phyloP scores from a whole-genome alignment of 1,140 invertebrate species.

The Dreissena rostriformis region DNA sequence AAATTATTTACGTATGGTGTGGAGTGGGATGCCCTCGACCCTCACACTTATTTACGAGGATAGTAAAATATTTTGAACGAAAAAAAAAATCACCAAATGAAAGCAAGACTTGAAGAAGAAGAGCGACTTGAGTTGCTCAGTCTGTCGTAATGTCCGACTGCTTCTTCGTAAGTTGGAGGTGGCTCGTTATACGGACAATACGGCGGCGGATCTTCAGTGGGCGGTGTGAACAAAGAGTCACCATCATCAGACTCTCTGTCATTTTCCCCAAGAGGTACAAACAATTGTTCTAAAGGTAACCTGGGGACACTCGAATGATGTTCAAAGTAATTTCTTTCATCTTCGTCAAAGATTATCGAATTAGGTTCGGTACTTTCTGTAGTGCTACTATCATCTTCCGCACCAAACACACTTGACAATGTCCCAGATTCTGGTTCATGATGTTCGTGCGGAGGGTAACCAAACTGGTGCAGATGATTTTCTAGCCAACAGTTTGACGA shows the following conservation, averaged over 20 bases:
- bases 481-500: constrained; percentile 52
- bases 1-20: too few species aligned
- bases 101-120: constrained; percentile 34
- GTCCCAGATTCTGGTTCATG: constrained; percentile 8
- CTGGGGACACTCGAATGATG: neutral
- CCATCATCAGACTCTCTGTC: neutral
- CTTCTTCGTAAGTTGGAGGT: constrained; percentile 46
- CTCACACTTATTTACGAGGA: too few species aligned
- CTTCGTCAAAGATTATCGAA: constrained; percentile 22
- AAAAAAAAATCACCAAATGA: constrained; percentile 41
- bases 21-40: too few species aligned
- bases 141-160: constrained; percentile 27
- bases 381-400: constrained; percentile 26
- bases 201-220: constrained; percentile 22
- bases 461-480: constrained; percentile 45
- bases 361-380: constrained; percentile 33
- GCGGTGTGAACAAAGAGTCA: neutral
- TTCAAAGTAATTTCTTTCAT: neutral
- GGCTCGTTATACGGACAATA: constrained; percentile 39
- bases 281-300: constrained; percentile 46
- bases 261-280: constrained; percentile 18
- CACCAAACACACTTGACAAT: neutral
- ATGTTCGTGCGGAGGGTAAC: constrained; percentile 7
- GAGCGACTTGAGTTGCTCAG: constrained; percentile 33
- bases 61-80: too few species aligned